A percentile compares a stretch with the other conserved stretches of the same genome.
These are phyloP conservation scores for Lingula anatina DNA, from an alignment of 2,888 invertebrate species.

Conservation along the genomic window DNA sequence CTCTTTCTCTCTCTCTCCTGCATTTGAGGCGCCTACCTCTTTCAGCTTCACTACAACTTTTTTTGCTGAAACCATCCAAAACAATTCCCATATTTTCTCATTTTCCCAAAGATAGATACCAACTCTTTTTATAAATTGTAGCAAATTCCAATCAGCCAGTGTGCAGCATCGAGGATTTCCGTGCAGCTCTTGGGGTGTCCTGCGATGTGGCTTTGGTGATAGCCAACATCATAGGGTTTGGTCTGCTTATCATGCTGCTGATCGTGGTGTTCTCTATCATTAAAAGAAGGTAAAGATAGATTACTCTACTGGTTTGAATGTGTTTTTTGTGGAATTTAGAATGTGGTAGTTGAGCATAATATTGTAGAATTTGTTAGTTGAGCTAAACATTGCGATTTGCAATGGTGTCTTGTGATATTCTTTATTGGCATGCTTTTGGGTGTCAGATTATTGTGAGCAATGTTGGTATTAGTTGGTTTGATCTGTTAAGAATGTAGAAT, in stretches of 20 bases:
- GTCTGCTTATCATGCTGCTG: constrained; percentile 58
- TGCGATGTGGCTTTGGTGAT: constrained; percentile 72
- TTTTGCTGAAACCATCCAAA: neutral
- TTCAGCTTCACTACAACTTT: neutral
- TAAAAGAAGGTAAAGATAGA: constrained; percentile 58
- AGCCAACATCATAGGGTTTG: constrained; percentile 62
- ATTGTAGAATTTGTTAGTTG: neutral
- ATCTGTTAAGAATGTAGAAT: no score
- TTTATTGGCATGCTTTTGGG: no score
- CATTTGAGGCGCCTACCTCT: neutral
- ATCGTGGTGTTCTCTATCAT: constrained; percentile 62
- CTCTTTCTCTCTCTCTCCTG: neutral
- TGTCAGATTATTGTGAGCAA: no score
- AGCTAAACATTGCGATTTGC: no score
- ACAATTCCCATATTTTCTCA: neutral
- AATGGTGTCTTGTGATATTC: no score
- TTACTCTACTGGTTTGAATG: no score
- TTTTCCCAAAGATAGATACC: no score
- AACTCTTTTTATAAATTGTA: no score
- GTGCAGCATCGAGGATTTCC: constrained; percentile 68
- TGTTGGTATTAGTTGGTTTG: no score
- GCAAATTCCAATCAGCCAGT: no score
- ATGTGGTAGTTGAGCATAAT: no score
- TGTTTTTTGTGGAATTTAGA: no score
- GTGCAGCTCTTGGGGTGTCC: constrained; percentile 63